Percentiles rank a stretch among this genome's conserved stretches.
phyloP scores from a whole-genome alignment of 1,140 invertebrate genomes.

The Drosophila trapezifrons region DNA sequence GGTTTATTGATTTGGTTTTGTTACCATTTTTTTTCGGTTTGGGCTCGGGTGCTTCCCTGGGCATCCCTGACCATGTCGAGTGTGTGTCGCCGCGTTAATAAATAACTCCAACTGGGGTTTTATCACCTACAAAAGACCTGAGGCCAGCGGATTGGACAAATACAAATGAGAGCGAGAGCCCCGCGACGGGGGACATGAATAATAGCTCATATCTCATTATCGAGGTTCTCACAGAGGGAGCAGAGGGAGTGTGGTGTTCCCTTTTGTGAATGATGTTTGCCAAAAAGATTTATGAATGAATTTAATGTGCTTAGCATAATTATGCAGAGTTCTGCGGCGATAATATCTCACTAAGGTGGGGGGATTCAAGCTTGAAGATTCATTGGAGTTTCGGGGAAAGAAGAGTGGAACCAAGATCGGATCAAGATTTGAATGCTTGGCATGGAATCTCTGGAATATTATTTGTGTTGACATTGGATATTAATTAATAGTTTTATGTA shows the following conservation, averaged over 20 bases:
- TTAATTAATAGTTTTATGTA: background rate
- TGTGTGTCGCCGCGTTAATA: slow-evolving; percentile 45
- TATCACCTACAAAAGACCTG: slow-evolving; percentile 73
- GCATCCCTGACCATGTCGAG: slow-evolving; percentile 23
- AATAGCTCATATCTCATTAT: slow-evolving; percentile 61
- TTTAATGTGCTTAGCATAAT: slow-evolving; percentile 70
- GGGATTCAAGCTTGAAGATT: background rate
- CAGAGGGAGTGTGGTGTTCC: background rate
- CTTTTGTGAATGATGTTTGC: slow-evolving; percentile 36
- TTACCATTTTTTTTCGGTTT: slow-evolving; percentile 5
- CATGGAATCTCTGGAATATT: background rate
- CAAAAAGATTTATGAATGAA: slow-evolving; percentile 75
- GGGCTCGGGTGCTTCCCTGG: slow-evolving; percentile 11
- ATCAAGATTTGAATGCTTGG: slow-evolving; percentile 9
- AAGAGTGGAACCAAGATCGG: slow-evolving; percentile 1
- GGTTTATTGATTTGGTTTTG: slow-evolving; percentile 78
- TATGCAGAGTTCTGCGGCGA: slow-evolving; percentile 45
- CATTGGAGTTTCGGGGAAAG: background rate
- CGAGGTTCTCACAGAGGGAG: slow-evolving; percentile 28
- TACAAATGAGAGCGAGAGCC: slow-evolving; percentile 66
- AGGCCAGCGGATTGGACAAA: slow-evolving; percentile 31
- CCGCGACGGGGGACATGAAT: slow-evolving; percentile 56
- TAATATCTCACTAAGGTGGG: slow-evolving; percentile 41
- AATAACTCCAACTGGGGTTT: slow-evolving; percentile 70
- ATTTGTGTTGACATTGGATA: background rate